These are phyloP conservation scores for Apteryx owenii DNA, from an alignment of 2,113 vertebrate genomes.

Conservation along the genomic window DNA sequence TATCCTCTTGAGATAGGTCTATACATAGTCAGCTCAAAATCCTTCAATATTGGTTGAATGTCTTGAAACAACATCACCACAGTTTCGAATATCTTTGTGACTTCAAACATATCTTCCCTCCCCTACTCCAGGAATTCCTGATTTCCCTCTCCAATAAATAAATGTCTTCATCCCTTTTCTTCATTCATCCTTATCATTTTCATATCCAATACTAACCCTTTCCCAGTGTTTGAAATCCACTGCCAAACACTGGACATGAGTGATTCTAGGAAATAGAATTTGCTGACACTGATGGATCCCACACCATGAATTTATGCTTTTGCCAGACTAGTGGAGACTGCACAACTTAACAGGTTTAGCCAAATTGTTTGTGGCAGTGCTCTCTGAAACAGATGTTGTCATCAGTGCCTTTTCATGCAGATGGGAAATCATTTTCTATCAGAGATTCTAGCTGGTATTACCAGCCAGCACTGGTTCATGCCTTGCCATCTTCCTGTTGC, in stretches of 20 bases:
- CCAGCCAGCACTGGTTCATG: background rate
- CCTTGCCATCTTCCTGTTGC: background rate
- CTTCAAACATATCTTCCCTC: background rate
- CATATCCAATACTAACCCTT: background rate
- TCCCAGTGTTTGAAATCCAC: background rate
- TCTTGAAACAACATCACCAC: background rate
- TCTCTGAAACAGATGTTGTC: background rate
- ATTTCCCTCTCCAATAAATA: background rate
- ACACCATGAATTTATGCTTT: background rate
- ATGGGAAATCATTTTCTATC: background rate
- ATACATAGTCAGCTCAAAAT: background rate
- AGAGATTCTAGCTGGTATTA: background rate
- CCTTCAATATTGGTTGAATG: background rate
- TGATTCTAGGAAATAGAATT: background rate
- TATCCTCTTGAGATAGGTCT: background rate
- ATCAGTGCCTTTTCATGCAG: background rate
- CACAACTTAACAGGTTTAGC: background rate
- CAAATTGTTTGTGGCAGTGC: background rate
- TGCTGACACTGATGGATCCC: fast-evolving
- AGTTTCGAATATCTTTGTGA: background rate
- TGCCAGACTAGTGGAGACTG: background rate
- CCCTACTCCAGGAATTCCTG: background rate
- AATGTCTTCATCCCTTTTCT: background rate
- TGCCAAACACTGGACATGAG: background rate
- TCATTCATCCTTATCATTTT: background rate